phyloP scores from a whole-genome alignment of 1,140 invertebrate species.

The Ganaspis sp. region DNA sequence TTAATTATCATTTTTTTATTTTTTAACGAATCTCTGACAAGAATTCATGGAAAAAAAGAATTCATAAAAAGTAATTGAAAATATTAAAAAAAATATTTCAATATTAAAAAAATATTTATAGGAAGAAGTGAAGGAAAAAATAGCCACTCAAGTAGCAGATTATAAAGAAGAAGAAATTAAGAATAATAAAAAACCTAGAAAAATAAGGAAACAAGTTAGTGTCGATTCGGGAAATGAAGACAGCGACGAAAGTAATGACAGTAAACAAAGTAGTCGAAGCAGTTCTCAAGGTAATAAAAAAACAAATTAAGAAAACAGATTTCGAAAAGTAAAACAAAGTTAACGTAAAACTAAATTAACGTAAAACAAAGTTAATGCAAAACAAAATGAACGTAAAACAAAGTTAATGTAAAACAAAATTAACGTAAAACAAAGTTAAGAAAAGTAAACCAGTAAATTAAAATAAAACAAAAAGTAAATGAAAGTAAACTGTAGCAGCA shows the following conservation, averaged over 20 bases:
- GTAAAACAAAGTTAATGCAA: too few species aligned
- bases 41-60: too few species aligned
- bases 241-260: slow-evolving; percentile 95
- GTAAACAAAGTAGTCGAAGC: slow-evolving; percentile 78
- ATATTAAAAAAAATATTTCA: too few species aligned
- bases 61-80: too few species aligned
- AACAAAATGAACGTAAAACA: too few species aligned
- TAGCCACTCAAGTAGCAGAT: slow-evolving; percentile 81
- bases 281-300: slow-evolving; percentile 69
- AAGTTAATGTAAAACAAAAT: background rate
- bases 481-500: background rate
- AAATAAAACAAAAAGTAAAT: too few species aligned
- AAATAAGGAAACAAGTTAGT: slow-evolving; percentile 81
- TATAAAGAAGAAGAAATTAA: slow-evolving; percentile 78
- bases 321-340: too few species aligned
- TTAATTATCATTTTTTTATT: too few species aligned
- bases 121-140: slow-evolving; percentile 89
- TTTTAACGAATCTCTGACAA: too few species aligned
- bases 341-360: background rate
- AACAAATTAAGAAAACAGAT: too few species aligned
- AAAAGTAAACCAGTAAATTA: too few species aligned
- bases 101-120: slow-evolving; percentile 60
- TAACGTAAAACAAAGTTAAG: too few species aligned
- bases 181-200: slow-evolving; percentile 77
- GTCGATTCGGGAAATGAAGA: slow-evolving; percentile 94